A percentile compares a stretch with the other conserved stretches of the same genome.
phyloP scores from a whole-genome alignment of 2,888 invertebrate species.

The Spialia ferax region DNA sequence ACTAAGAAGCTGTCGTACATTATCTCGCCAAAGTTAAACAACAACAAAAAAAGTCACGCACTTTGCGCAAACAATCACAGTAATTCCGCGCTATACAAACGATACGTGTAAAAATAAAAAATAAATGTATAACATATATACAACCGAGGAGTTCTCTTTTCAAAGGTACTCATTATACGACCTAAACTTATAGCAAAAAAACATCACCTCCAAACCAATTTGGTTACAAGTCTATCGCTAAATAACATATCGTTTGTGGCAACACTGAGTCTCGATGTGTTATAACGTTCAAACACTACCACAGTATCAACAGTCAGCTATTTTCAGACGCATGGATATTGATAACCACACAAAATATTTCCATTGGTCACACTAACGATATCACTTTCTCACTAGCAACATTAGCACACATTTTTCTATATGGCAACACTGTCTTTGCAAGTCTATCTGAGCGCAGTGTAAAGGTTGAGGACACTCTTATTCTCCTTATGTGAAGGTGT shows the following conservation, averaged over 20 bases:
- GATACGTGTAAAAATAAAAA: slow-evolving; percentile 20
- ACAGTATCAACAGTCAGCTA: not conserved
- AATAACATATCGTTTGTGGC: not conserved
- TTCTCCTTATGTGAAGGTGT: slow-evolving; percentile 97
- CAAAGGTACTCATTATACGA: slow-evolving; percentile 11
- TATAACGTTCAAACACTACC: not conserved
- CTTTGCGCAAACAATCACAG: slow-evolving; percentile 24
- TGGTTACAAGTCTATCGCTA: slow-evolving; percentile 34
- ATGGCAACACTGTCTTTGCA: slow-evolving; percentile 15
- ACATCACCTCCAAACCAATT: slow-evolving; percentile 40
- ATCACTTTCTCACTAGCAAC: slow-evolving; percentile 8
- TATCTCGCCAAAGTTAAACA: slow-evolving; percentile 5
- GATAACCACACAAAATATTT: not conserved
- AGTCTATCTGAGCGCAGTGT: slow-evolving; percentile 90
- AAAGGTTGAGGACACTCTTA: slow-evolving; percentile 96
- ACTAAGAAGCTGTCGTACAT: not conserved
- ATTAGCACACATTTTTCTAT: not conserved
- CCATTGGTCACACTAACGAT: not conserved
- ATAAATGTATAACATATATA: slow-evolving; percentile 29
- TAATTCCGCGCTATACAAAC: slow-evolving; percentile 36
- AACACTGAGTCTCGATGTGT: slow-evolving; percentile 16
- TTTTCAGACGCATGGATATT: not conserved
- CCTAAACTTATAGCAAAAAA: slow-evolving; percentile 25
- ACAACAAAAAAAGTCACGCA: not conserved
- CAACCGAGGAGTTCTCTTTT: slow-evolving; percentile 32